These are phyloP conservation scores for Drosophila falleni DNA, from an alignment of 2,888 invertebrate genomes.

Conservation along the genomic window DNA sequence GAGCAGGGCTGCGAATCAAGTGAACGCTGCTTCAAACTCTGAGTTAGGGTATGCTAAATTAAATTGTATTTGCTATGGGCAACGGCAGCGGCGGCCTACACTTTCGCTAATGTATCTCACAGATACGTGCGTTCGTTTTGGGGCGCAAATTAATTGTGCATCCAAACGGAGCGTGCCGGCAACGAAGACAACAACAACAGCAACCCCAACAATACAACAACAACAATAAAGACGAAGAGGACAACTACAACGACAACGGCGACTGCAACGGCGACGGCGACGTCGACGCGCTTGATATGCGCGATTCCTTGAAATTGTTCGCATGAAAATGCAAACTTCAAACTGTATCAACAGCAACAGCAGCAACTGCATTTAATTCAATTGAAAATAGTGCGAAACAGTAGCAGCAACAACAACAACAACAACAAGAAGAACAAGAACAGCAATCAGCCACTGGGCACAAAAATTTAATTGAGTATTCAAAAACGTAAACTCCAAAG, in stretches of 20 bases:
- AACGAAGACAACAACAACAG: constrained; percentile 21
- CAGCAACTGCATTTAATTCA: constrained; percentile 74
- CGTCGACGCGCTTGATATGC: constrained; percentile 84
- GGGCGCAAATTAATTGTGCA: constrained; percentile 84
- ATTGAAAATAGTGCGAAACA: constrained; percentile 81
- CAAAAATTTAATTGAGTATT: constrained; percentile 79
- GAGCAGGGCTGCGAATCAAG: not conserved
- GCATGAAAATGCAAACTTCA: constrained; percentile 75
- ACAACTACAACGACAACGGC: not conserved
- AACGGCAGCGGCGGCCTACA: constrained; percentile 62
- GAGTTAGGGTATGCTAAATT: constrained; percentile 63
- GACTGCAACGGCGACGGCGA: constrained; percentile 55
- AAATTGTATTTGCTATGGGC: constrained; percentile 73
- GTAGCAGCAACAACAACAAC: constrained; percentile 45
- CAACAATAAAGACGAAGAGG: not conserved
- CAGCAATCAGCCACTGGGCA: constrained; percentile 58
- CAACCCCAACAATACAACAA: not conserved
- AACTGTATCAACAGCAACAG: constrained; percentile 37
- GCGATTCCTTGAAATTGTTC: constrained; percentile 85
- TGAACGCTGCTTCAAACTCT: not conserved
- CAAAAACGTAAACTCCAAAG: constrained; percentile 74
- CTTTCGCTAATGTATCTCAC: constrained; percentile 80
- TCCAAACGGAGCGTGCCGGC: constrained; percentile 84
- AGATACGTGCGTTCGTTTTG: constrained; percentile 77
- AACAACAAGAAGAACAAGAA: constrained; percentile 37